Conservation (phyloP, 2,797 vertebrate genomes). For the Allobates femoralis region DNA sequence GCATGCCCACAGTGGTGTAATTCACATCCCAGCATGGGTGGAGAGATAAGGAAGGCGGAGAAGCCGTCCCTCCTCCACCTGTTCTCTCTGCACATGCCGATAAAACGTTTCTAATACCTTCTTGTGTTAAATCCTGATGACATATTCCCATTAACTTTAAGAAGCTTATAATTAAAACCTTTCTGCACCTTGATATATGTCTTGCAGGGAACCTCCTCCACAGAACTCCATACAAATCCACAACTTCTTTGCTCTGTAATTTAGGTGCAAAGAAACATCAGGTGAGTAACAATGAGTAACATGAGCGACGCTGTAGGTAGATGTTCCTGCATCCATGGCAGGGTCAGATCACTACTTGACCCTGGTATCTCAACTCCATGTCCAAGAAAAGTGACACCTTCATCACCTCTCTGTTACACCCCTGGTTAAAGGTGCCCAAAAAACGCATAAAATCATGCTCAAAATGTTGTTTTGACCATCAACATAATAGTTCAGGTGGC, state of each 20-base stretch:
- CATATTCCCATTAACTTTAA: too few species aligned
- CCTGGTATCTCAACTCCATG: not conserved
- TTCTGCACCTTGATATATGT: conserved; percentile 86
- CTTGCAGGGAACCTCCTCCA: conserved; percentile 90
- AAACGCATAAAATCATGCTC: not conserved
- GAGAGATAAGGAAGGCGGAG: too few species aligned
- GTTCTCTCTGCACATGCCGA: too few species aligned
- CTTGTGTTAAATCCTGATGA: too few species aligned
- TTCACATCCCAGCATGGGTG: too few species aligned
- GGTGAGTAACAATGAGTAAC: too few species aligned
- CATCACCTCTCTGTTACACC: not conserved
- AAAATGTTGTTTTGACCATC: not conserved
- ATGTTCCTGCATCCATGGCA: not conserved
- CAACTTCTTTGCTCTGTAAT: conserved; percentile 81
- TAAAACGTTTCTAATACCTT: too few species aligned
- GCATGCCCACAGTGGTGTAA: too few species aligned
- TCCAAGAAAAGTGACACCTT: not conserved
- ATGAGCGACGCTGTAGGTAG: not conserved
- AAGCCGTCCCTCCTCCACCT: too few species aligned
- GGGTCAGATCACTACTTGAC: not conserved
- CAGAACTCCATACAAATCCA: conserved; percentile 97
- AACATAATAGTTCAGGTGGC: not conserved
- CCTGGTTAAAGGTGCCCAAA: not conserved
- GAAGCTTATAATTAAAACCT: not conserved
- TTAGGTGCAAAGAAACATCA: not conserved